Conservation (phyloP, 2,888 invertebrate genomes). For the Dryococelus australis region DNA sequence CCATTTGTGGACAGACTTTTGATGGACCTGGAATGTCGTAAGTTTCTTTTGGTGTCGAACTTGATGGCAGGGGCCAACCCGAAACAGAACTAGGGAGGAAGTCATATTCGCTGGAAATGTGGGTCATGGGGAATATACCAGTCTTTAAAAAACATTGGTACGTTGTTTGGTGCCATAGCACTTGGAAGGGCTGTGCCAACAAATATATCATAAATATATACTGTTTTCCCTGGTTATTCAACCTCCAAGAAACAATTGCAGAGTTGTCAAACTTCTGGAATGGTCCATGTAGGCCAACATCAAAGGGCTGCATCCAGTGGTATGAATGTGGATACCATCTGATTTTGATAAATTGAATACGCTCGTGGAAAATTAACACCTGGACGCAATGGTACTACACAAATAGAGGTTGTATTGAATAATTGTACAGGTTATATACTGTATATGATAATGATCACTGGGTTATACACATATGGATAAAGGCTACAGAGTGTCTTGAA, state of each 20-base stretch:
- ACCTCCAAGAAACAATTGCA: constrained; percentile 50
- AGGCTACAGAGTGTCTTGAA: too few relatives aligned
- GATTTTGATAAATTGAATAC: constrained; percentile 53
- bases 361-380: too few relatives aligned
- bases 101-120: constrained; percentile 52
- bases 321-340: constrained; percentile 54
- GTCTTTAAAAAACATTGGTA: constrained; percentile 53
- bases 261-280: constrained; percentile 52
- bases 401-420: too few relatives aligned
- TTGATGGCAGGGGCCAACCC: constrained; percentile 40
- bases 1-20: neutral
- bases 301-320: constrained; percentile 54
- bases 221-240: constrained; percentile 54
- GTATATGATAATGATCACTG: too few relatives aligned
- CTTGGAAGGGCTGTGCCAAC: constrained; percentile 53
- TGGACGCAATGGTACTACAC: too few relatives aligned
- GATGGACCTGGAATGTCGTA: neutral
- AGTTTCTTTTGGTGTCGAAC: neutral
- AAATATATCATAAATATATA: constrained; percentile 57
- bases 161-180: constrained; percentile 54
- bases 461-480: too few relatives aligned
- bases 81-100: constrained; percentile 51
- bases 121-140: constrained; percentile 54
- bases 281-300: constrained; percentile 50
- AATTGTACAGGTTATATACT: too few relatives aligned